These are phyloP conservation scores for Mesoclemmys tuberculata DNA, from an alignment of 2,113 vertebrate species.

Conservation along the genomic window DNA sequence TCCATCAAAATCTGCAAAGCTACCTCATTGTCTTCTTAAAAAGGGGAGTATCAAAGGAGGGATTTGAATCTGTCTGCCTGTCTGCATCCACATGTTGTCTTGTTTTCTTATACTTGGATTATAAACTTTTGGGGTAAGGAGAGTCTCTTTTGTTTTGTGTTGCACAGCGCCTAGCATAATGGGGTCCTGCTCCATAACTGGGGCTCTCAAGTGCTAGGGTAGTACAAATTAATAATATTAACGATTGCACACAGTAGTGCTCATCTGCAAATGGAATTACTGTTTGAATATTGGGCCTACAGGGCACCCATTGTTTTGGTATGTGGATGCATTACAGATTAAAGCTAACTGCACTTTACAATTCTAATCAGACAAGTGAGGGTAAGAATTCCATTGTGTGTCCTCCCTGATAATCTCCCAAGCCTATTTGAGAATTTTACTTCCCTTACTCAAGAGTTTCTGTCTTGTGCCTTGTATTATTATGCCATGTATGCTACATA, in stretches of 20 bases:
- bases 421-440: too few species aligned
- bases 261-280: background rate
- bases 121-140: background rate
- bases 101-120: background rate
- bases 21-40: background rate
- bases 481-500: background rate
- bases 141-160: background rate
- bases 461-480: background rate
- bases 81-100: background rate
- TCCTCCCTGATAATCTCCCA: background rate
- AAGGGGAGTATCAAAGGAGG: too few species aligned
- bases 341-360: background rate
- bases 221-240: background rate
- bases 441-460: too few species aligned
- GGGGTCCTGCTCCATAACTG: fast-evolving
- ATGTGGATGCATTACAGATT: background rate
- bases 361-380: background rate
- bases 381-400: background rate
- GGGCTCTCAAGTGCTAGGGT: background rate
- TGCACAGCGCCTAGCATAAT: background rate
- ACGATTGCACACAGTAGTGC: background rate
- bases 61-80: background rate
- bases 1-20: background rate
- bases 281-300: background rate
- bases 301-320: background rate